Percentiles rank a stretch among this genome's conserved stretches.
Evolutionary conservation across 1,140 invertebrate species (phyloP).

Genomic region (Musca vetustissima): DNA sequence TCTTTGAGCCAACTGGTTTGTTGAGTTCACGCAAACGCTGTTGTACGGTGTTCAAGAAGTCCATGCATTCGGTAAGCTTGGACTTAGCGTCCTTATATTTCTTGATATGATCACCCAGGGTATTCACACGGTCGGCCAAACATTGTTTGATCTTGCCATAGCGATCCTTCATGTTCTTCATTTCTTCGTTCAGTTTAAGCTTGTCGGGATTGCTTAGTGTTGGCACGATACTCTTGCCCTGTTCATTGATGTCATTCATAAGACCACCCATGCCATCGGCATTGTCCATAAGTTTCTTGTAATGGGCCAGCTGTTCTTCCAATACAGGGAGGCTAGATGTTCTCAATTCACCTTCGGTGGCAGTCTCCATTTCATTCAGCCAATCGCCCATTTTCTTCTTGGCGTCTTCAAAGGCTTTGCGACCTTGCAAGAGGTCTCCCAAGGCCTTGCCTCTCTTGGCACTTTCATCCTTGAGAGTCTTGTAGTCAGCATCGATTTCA

Average conservation of each 20-base stretch:
- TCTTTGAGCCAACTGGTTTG: slow-evolving; percentile 80
- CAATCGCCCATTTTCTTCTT: slow-evolving; percentile 79
- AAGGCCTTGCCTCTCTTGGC: slow-evolving; percentile 73
- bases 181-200: slow-evolving; percentile 74
- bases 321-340: slow-evolving; percentile 76
- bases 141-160: slow-evolving; percentile 71
- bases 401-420: slow-evolving; percentile 79
- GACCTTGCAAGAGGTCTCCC: slow-evolving; percentile 71
- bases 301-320: slow-evolving; percentile 83
- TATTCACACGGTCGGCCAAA: slow-evolving; percentile 73
- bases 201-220: slow-evolving; percentile 84
- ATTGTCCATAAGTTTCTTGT: slow-evolving; percentile 76
- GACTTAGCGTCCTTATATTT: slow-evolving; percentile 77
- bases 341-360: slow-evolving; percentile 75
- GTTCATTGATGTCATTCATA: slow-evolving; percentile 73
- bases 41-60: slow-evolving; percentile 79
- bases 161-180: slow-evolving; percentile 76
- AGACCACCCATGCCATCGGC: slow-evolving; percentile 69
- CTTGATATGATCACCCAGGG: slow-evolving; percentile 72
- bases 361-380: slow-evolving; percentile 85
- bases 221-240: slow-evolving; percentile 77
- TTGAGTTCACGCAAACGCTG: slow-evolving; percentile 79
- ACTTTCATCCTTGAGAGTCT: slow-evolving; percentile 69
- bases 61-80: slow-evolving; percentile 75
- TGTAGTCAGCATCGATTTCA: slow-evolving; percentile 69